These are phyloP conservation scores for Coelopa pilipes DNA, from an alignment of 2,888 invertebrate genomes.

Conservation along the genomic window DNA sequence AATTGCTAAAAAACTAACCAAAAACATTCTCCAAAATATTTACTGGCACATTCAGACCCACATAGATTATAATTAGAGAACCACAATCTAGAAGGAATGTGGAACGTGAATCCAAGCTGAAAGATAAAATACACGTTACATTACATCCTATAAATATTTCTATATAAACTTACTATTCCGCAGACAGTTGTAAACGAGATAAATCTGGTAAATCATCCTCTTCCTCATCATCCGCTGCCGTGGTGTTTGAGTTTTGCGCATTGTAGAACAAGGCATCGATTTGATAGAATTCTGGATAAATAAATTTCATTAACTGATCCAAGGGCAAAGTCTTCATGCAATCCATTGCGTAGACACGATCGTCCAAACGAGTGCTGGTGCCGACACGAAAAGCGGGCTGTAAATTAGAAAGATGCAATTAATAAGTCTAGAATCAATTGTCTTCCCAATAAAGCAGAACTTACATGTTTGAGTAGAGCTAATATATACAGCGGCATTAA, in stretches of 20 bases:
- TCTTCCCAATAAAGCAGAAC: slow-evolving; percentile 51
- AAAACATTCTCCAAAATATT: slow-evolving; percentile 82
- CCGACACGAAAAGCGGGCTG: slow-evolving; percentile 91
- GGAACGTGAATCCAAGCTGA: slow-evolving; percentile 82
- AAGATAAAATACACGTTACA: slow-evolving; percentile 18
- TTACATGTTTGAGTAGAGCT: slow-evolving; percentile 87
- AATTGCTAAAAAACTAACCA: slow-evolving; percentile 52
- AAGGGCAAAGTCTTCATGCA: slow-evolving; percentile 91
- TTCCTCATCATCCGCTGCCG: slow-evolving; percentile 53
- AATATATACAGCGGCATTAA: slow-evolving; percentile 89
- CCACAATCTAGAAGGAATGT: slow-evolving; percentile 93
- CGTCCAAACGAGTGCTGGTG: slow-evolving; percentile 89
- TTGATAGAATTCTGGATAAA: slow-evolving; percentile 94
- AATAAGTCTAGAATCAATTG: slow-evolving; percentile 28
- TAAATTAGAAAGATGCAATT: slow-evolving; percentile 43
- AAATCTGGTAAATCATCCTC: slow-evolving; percentile 72
- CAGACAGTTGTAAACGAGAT: slow-evolving; percentile 85
- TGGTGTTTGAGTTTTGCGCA: slow-evolving; percentile 54
- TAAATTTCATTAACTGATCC: slow-evolving; percentile 79
- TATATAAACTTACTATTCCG: slow-evolving; percentile 71
- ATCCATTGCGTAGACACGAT: slow-evolving; percentile 93
- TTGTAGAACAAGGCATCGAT: slow-evolving; percentile 77
- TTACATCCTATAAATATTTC: not conserved
- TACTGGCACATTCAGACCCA: slow-evolving; percentile 82
- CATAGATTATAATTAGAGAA: slow-evolving; percentile 81